A percentile compares a stretch with the other conserved stretches of the same genome.
These are phyloP conservation scores for Saxicola maurus DNA, from an alignment of 2,797 vertebrate genomes.

Conservation along the genomic window DNA sequence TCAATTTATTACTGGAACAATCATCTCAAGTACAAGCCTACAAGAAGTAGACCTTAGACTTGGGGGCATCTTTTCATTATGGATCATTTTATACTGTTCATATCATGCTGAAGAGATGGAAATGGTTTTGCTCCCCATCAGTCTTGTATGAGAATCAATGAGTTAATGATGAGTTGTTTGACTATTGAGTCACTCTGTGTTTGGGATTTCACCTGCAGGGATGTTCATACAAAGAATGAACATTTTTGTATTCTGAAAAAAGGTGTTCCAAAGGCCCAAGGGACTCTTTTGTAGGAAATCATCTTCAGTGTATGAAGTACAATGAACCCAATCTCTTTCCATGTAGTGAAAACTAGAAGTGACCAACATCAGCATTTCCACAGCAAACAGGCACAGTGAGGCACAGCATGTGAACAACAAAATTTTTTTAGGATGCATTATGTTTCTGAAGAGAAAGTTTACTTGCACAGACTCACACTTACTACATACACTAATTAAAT, in stretches of 20 bases:
- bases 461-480: background rate
- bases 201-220: background rate
- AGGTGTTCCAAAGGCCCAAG: background rate
- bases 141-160: background rate
- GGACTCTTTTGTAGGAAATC: background rate
- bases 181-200: background rate
- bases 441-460: background rate
- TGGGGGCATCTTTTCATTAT: background rate
- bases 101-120: background rate
- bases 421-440: background rate
- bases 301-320: background rate
- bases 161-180: background rate
- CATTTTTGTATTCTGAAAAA: background rate
- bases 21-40: background rate
- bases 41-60: background rate
- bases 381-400: background rate
- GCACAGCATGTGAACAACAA: background rate
- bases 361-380: background rate
- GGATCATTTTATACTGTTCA: background rate
- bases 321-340: background rate
- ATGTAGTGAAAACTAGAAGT: background rate
- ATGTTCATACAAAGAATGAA: background rate
- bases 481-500: background rate
- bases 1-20: background rate
- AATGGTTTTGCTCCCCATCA: background rate